These are phyloP conservation scores for Hydra vulgaris DNA, from an alignment of 30 jellyfish, hydroid and myxozoan species.

Conservation along the genomic window DNA sequence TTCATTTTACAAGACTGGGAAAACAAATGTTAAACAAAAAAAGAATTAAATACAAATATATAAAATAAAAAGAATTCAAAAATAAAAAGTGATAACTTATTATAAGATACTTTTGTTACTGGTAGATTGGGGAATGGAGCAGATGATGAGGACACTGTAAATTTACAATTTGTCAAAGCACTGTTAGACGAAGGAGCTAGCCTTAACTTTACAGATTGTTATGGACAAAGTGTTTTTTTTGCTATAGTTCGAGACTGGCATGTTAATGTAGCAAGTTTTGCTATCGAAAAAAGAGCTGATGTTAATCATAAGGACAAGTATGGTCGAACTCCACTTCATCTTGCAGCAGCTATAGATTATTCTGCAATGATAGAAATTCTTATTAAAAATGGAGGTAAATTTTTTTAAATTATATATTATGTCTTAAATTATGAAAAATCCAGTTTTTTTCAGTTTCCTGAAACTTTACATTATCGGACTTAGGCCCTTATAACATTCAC, in stretches of 20 bases:
- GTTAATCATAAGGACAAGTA: constrained; percentile 38
- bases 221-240: constrained; percentile 61
- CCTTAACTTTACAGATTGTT: constrained; percentile 52
- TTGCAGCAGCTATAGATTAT: constrained; percentile 78
- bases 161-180: constrained; percentile 44
- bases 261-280: constrained; percentile 55
- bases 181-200: constrained; percentile 64
- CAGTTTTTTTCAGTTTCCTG: no score
- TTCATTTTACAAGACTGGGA: no score
- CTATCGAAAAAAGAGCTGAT: constrained; percentile 43
- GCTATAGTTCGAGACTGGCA: constrained; percentile 79
- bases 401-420: no score
- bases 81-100: no score
- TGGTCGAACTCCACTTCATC: constrained; percentile 86
- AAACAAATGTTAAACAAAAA: no score
- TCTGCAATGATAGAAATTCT: constrained; percentile 58
- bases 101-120: no score
- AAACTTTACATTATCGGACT: no score
- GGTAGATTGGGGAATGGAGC: constrained; percentile 34
- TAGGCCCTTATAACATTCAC: no score
- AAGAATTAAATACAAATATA: no score
- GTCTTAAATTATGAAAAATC: no score
- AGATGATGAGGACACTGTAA: constrained; percentile 48
- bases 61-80: no score
- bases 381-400: constrained; percentile 53